phyloP scores from a whole-genome alignment of 2,888 invertebrate genomes.

The Diadegma fenestrale region DNA sequence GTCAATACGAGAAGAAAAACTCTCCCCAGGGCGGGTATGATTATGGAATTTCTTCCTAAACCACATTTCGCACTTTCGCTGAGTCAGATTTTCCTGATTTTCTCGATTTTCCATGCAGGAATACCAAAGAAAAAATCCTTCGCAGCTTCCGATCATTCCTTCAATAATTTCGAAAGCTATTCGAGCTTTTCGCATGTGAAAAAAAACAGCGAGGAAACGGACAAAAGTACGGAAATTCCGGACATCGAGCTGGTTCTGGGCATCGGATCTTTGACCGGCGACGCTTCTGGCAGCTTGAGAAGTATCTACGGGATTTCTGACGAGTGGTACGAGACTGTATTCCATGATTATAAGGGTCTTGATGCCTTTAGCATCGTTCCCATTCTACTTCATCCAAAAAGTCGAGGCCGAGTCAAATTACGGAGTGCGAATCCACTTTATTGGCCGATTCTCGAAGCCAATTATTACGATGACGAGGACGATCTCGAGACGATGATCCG shows the following conservation, averaged over 20 bases:
- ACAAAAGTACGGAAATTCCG: conserved; percentile 86
- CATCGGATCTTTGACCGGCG: conserved; percentile 91
- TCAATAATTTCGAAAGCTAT: conserved; percentile 19
- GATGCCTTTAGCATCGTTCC: conserved; percentile 91
- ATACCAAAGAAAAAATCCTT: conserved; percentile 48
- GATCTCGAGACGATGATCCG: conserved; percentile 91
- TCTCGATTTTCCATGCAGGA: conserved; percentile 15
- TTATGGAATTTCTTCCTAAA: background rate
- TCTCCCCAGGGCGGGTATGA: conserved; percentile 36
- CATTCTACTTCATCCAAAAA: conserved; percentile 90
- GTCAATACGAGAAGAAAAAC: conserved; percentile 87
- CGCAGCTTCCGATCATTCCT: conserved; percentile 11
- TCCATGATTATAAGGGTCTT: conserved; percentile 85
- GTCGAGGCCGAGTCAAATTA: conserved; percentile 90
- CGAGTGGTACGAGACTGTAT: conserved; percentile 87
- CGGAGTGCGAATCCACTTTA: conserved; percentile 90
- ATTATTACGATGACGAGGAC: conserved; percentile 91
- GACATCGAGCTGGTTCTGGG: conserved; percentile 94
- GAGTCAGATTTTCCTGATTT: background rate
- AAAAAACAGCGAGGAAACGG: background rate
- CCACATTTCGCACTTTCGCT: background rate
- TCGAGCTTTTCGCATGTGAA: background rate
- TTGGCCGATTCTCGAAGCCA: conserved; percentile 92
- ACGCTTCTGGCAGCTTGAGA: conserved; percentile 89
- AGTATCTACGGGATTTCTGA: conserved; percentile 88